Conservation (phyloP, 2,797 vertebrate genomes). For the Euphonia xanthogaster region DNA sequence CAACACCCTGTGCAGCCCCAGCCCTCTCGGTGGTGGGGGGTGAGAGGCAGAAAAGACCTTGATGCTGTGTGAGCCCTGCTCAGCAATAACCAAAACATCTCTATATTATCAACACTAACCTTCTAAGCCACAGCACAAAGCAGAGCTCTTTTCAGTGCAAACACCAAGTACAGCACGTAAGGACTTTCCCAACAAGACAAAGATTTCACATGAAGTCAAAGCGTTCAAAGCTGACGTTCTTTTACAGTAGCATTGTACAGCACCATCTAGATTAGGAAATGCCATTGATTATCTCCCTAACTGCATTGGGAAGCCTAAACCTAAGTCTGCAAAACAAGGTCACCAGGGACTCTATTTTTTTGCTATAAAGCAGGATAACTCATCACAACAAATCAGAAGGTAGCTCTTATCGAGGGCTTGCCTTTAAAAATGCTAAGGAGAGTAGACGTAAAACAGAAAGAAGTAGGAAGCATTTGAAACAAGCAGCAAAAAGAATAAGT, state of each 20-base stretch:
- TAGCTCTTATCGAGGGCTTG: not conserved
- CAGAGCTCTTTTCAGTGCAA: not conserved
- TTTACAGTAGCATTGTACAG: not conserved
- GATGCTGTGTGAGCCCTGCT: not conserved
- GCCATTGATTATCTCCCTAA: not conserved
- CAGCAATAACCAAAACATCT: not conserved
- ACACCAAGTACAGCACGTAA: not conserved
- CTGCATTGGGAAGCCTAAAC: not conserved
- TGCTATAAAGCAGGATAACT: not conserved
- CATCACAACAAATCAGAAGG: not conserved
- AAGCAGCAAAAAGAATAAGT: not conserved
- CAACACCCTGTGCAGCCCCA: not conserved
- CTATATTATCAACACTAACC: not conserved
- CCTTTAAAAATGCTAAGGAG: not conserved
- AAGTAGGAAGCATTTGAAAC: not conserved
- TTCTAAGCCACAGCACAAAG: not conserved
- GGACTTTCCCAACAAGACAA: not conserved
- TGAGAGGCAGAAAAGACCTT: not conserved
- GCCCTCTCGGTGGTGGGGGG: rapidly evolving
- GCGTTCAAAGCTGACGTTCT: not conserved
- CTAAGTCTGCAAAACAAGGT: not conserved
- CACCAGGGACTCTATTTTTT: not conserved
- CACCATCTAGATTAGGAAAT: conserved; percentile 1
- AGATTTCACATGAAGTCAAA: not conserved
- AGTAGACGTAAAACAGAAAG: not conserved